Evolutionary conservation across 2,797 vertebrate genomes (phyloP), one percentile per base, ranked within the genome.

Genomic region (Simalia tracyae): DNA sequence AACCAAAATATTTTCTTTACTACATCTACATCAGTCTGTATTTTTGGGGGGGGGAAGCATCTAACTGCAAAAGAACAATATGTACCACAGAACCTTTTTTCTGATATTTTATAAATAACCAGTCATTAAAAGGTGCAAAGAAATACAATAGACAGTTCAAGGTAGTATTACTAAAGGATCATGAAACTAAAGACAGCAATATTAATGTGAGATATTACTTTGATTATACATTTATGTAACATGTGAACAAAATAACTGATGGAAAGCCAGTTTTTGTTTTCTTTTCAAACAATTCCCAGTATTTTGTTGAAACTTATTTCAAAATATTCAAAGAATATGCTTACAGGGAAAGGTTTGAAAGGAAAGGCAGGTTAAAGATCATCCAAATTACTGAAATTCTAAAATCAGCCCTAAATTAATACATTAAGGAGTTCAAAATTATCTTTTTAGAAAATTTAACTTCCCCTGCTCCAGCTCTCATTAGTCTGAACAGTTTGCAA

Each of bases 301-400:
- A 85, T 64, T 85, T 50, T 64, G 76, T 57, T 22, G 0, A 59
- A 90, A 50, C 15, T 61, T 90, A 61, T 81, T 81, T 60, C 68
- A 57, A 81, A 81, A 17, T 59, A 84, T 90, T 26, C 57, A 63
- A 14, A 46, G 9, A 84, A 22, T 76, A 26, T 12, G 8, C 50
- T 89, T 28, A 36, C 11, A 56, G 28, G 36, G 46, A 42, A 46
- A 36, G 22, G n/a, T 36, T 89, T 2, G 4, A 92, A 93, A 50
- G 2, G 91, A 7, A 81, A 1, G n/a, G 84, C 63, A 88, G 0
- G 89, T 31, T 50, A 92, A 91, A 50, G 92, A 57, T 90, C 59
- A n/a, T 1, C 42, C n/a, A 92, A 86, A 76, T 31, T 17, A 92
- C 3, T 90, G 94, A 87, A 90, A 64, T 87, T 1, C 86, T 36